phyloP scores from a whole-genome alignment of 2,888 invertebrate genomes.

The Thymelicus lineola region DNA sequence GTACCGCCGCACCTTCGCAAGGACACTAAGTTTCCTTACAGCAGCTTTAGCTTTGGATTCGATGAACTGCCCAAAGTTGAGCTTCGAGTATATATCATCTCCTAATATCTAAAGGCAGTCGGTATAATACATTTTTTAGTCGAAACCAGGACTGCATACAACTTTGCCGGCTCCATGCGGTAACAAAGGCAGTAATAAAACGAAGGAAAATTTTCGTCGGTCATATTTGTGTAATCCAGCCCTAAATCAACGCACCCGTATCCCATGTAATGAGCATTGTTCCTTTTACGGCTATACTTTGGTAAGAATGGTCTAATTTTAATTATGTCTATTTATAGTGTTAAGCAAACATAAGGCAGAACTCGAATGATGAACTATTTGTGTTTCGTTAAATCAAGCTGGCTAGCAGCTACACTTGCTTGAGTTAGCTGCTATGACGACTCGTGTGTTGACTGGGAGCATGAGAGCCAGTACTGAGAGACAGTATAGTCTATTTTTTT shows the following conservation, averaged over 20 bases:
- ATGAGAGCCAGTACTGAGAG: too few relatives aligned
- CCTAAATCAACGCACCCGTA: constrained; percentile 20
- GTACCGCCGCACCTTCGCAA: too few relatives aligned
- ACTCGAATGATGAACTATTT: background rate
- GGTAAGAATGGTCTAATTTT: constrained; percentile 25
- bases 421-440: too few relatives aligned
- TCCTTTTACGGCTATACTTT: constrained; percentile 26
- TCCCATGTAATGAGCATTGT: constrained; percentile 13
- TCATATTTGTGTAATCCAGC: constrained; percentile 31
- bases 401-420: too few relatives aligned
- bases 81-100: too few relatives aligned
- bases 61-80: too few relatives aligned
- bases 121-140: too few relatives aligned
- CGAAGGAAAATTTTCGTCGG: constrained; percentile 2
- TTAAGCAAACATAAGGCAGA: constrained; percentile 1
- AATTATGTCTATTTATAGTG: constrained; percentile 21
- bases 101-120: too few relatives aligned
- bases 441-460: too few relatives aligned
- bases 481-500: too few relatives aligned
- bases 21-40: too few relatives aligned
- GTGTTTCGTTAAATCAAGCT: background rate
- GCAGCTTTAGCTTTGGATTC: too few relatives aligned
- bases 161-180: background rate
- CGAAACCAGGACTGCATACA: background rate
- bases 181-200: constrained; percentile 7